Conservation (phyloP, 2,888 invertebrate species). For the Hirtodrosophila duncani region DNA sequence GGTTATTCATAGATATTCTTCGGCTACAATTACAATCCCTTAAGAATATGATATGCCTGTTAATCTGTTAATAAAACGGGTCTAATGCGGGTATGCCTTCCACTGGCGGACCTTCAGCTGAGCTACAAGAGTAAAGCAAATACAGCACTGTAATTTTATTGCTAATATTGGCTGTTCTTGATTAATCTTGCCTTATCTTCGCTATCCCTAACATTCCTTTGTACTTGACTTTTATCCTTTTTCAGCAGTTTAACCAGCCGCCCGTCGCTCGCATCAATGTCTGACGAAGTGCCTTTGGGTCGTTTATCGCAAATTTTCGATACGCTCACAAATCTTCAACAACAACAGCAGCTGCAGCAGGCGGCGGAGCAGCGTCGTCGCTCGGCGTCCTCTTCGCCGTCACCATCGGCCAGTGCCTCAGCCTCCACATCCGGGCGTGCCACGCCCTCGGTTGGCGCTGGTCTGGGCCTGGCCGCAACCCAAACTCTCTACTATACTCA, state of each 20-base stretch:
- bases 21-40: too few relatives aligned
- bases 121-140: too few relatives aligned
- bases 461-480: conserved; percentile 50
- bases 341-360: conserved; percentile 84
- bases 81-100: too few relatives aligned
- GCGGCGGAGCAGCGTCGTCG: conserved; percentile 68
- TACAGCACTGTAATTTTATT: too few relatives aligned
- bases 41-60: too few relatives aligned
- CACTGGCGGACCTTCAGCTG: too few relatives aligned
- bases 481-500: conserved; percentile 51
- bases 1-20: too few relatives aligned
- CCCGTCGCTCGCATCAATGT: conserved; percentile 78
- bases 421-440: conserved; percentile 63
- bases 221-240: not conserved
- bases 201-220: too few relatives aligned
- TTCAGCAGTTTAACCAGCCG: too few relatives aligned
- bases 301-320: conserved; percentile 90
- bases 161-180: too few relatives aligned
- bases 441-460: conserved; percentile 53
- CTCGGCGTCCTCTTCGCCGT: conserved; percentile 27
- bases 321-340: conserved; percentile 85
- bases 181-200: too few relatives aligned
- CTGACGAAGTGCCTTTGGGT: conserved; percentile 84
- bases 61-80: too few relatives aligned
- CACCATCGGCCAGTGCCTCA: conserved; percentile 31